These are phyloP conservation scores for Aphis gossypii DNA, from an alignment of 1,140 invertebrate genomes.

Conservation along the genomic window DNA sequence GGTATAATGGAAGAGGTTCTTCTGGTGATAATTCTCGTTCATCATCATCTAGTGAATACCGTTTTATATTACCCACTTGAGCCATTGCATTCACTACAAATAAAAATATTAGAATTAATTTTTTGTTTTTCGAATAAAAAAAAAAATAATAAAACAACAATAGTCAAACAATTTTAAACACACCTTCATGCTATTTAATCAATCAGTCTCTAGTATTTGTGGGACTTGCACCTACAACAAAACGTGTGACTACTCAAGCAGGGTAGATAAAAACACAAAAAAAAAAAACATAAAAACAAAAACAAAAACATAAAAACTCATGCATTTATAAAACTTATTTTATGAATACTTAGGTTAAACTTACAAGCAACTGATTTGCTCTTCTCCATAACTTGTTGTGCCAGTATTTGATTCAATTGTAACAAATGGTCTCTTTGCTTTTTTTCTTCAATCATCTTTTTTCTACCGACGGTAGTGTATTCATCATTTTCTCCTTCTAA, in stretches of 20 bases:
- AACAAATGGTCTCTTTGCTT: constrained; percentile 85
- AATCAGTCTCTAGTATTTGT: constrained; percentile 57
- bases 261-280: constrained; percentile 36
- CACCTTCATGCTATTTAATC: constrained; percentile 49
- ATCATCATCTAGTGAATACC: constrained; percentile 69
- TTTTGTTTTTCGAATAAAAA: not conserved
- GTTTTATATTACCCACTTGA: constrained; percentile 64
- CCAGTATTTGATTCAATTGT: constrained; percentile 88
- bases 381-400: constrained; percentile 92
- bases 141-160: not conserved
- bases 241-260: constrained; percentile 57
- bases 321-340: constrained; percentile 51
- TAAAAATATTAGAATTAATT: constrained; percentile 39
- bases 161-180: constrained; percentile 42
- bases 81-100: constrained; percentile 77
- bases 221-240: constrained; percentile 56
- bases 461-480: constrained; percentile 65
- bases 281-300: not conserved
- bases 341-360: constrained; percentile 60
- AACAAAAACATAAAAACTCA: constrained; percentile 35
- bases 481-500: constrained; percentile 64
- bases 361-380: constrained; percentile 92
- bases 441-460: constrained; percentile 81
- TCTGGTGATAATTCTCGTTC: constrained; percentile 72
- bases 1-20: constrained; percentile 77